Evolutionary conservation across 37 sponge, comb jelly and placozoan genomes (phyloP).

Genomic region (Tethya wilhelma): DNA sequence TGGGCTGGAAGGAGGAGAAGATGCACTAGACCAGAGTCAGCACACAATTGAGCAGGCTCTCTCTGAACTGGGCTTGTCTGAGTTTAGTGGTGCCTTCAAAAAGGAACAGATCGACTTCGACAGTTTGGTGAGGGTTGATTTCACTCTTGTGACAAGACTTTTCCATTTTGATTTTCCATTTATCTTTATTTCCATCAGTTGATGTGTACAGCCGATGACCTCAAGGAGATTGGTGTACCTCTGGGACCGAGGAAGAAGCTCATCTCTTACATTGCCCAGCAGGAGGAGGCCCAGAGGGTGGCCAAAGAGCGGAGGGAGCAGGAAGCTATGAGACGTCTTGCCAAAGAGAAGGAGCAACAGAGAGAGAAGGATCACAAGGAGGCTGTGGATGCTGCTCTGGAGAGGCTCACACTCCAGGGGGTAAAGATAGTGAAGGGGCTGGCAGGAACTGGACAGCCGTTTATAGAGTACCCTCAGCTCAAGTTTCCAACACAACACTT

Average conservation of each 20-base stretch:
- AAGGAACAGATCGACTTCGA: slow-evolving; percentile 88
- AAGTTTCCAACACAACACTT: slow-evolving; percentile 72
- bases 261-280: slow-evolving; percentile 43
- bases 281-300: slow-evolving; percentile 27
- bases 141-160: too few relatives aligned
- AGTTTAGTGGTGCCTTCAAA: slow-evolving; percentile 40
- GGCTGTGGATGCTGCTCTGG: too few relatives aligned
- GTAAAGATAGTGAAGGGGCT: slow-evolving; percentile 58
- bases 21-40: slow-evolving; percentile 3
- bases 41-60: slow-evolving; percentile 71
- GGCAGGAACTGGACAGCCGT: slow-evolving; percentile 90
- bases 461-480: slow-evolving; percentile 69
- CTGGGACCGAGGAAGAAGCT: slow-evolving; percentile 93
- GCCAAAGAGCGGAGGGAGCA: slow-evolving; percentile 12
- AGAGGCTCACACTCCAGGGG: slow-evolving; percentile 9
- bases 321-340: slow-evolving; percentile 6
- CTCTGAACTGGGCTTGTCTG: slow-evolving; percentile 54
- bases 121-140: slow-evolving; percentile 77
- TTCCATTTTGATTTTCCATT: too few relatives aligned
- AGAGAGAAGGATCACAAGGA: too few relatives aligned
- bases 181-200: too few relatives aligned
- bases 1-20: slow-evolving; percentile 40
- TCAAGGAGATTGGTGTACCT: slow-evolving; percentile 86
- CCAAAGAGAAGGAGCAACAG: too few relatives aligned
- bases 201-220: slow-evolving; percentile 73